phyloP scores from a whole-genome alignment of 2,113 vertebrate genomes.

The Prionailurus bengalensis region DNA sequence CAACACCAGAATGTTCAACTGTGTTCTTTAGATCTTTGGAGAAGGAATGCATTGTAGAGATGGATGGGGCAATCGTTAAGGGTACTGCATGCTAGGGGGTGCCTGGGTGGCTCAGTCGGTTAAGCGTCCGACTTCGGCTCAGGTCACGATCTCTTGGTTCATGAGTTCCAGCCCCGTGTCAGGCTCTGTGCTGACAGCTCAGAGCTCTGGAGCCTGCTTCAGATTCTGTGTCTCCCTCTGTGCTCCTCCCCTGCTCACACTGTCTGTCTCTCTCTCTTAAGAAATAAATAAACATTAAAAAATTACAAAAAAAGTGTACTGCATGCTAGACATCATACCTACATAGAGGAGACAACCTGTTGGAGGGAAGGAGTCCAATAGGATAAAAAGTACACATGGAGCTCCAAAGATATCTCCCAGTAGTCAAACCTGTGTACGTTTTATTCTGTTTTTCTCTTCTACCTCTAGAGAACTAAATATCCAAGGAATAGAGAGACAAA shows the following conservation, averaged over 20 bases:
- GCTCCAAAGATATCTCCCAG: background rate
- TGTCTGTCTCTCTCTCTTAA: too few species aligned
- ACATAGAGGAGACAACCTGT: too few species aligned
- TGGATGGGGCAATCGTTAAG: background rate
- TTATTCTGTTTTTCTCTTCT: background rate
- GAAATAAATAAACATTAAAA: too few species aligned
- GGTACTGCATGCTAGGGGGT: background rate
- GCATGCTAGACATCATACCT: background rate
- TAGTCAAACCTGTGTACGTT: background rate
- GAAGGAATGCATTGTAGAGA: background rate
- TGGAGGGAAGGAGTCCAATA: background rate
- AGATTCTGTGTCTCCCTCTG: too few species aligned
- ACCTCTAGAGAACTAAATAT: background rate
- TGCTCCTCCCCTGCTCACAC: too few species aligned
- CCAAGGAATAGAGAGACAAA: background rate
- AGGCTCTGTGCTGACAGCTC: too few species aligned
- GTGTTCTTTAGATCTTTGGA: background rate
- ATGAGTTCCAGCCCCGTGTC: too few species aligned
- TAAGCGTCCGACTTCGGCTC: too few species aligned
- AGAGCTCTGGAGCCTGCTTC: too few species aligned
- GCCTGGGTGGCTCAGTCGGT: too few species aligned
- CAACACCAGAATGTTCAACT: background rate
- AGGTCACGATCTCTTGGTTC: too few species aligned
- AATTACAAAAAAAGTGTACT: background rate
- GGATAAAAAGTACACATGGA: background rate